A percentile compares a stretch with the other conserved stretches of the same genome.
phyloP scores from a whole-genome alignment of 1,140 invertebrate species.

The Prorops nasuta region DNA sequence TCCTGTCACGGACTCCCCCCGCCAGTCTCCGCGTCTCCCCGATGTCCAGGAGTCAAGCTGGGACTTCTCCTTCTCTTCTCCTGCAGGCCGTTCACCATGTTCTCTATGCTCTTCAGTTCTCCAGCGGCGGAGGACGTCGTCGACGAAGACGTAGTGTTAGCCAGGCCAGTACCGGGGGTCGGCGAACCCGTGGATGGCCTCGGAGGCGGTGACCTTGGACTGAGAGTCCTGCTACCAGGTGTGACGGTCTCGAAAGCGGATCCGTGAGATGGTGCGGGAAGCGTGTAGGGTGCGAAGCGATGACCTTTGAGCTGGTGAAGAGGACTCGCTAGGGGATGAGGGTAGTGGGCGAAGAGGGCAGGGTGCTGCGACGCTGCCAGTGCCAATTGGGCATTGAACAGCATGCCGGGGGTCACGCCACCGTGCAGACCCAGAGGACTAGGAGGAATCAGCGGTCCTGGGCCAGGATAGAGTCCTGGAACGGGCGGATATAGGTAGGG shows the following conservation, averaged over 20 bases:
- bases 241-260: constrained; percentile 85
- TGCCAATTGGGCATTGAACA: constrained; percentile 80
- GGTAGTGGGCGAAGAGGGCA: constrained; percentile 69
- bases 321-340: constrained; percentile 55
- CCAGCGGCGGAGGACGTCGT: constrained; percentile 56
- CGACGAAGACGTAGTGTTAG: constrained; percentile 15
- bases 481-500: constrained; percentile 84
- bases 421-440: constrained; percentile 63
- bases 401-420: constrained; percentile 69
- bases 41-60: constrained; percentile 39
- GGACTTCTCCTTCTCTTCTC: constrained; percentile 59
- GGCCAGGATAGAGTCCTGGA: constrained; percentile 72
- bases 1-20: constrained; percentile 56
- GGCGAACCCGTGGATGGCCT: constrained; percentile 60
- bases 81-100: constrained; percentile 93
- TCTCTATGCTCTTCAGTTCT: constrained; percentile 93
- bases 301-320: constrained; percentile 64
- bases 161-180: constrained; percentile 55
- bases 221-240: constrained; percentile 64
- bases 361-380: constrained; percentile 76
- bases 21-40: constrained; percentile 40
- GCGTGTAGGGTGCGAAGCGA: constrained; percentile 81
- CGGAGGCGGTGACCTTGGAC: constrained; percentile 67
- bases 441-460: constrained; percentile 68
- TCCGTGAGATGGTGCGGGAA: constrained; percentile 68